Percentiles rank a stretch among this genome's conserved stretches.
phyloP scores from a whole-genome alignment of 1,140 invertebrate species.

The Formica exsecta region DNA sequence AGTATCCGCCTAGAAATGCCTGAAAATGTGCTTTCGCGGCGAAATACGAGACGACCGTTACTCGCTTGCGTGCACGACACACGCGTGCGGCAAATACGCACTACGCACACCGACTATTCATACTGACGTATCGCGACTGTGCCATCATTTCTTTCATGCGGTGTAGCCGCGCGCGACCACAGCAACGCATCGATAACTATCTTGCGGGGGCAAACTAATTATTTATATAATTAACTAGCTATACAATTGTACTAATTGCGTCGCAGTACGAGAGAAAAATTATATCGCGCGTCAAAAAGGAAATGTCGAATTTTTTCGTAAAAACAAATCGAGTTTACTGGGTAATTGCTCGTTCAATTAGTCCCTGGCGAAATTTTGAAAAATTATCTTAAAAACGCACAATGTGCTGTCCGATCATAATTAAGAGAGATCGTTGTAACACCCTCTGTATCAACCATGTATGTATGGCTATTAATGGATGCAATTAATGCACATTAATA shows the following conservation, averaged over 20 bases:
- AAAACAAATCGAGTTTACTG: not conserved
- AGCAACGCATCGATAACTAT: constrained; percentile 3
- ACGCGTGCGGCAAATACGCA: too few species aligned
- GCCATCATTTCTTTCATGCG: constrained; percentile 23
- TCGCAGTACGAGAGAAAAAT: not conserved
- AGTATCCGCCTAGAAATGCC: constrained; percentile 7
- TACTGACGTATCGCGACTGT: not conserved
- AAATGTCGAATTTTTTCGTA: not conserved
- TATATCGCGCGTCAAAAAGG: not conserved
- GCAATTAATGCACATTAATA: constrained; percentile 56
- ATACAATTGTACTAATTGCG: not conserved
- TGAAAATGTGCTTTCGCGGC: constrained; percentile 37
- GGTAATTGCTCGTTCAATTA: not conserved
- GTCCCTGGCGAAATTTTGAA: not conserved
- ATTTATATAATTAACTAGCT: constrained; percentile 21
- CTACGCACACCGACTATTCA: too few species aligned
- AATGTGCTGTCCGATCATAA: not conserved
- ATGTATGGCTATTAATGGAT: not conserved
- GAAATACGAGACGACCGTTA: constrained; percentile 9
- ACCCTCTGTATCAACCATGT: not conserved
- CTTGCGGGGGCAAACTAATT: not conserved
- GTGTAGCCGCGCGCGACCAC: not conserved
- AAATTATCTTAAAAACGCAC: not conserved
- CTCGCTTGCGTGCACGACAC: not conserved
- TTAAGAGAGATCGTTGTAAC: not conserved